Base-by-base conservation (phyloP, 1,140 invertebrate genomes). In the Physella acuta region DNA sequence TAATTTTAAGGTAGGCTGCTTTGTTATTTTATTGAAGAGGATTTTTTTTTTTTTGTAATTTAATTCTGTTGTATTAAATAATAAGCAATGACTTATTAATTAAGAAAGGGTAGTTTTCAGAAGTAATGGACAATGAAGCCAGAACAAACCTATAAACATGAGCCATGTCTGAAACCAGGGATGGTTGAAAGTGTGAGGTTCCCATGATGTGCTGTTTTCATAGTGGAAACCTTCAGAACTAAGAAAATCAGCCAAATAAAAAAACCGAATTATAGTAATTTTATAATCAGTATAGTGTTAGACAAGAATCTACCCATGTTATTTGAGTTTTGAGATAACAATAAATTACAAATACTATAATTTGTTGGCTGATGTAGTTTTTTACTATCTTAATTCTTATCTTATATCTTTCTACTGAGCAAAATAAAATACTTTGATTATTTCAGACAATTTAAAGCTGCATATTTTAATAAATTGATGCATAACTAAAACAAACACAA, bases 131-230 rank as follows among this genome's bases (percentile, higher is more conserved):
- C n/a, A n/a, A n/a, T n/a, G n/a, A n/a, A n/a, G n/a, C n/a, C n/a
- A n/a, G n/a, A n/a, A 70, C 68, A 69, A 71, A 80, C 81, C 81
- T 24, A 81, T 80, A 62, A 83, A 83, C 81, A 83, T 83, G 36
- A 83, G 81, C 64, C 78, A 76, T 44, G 81, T 83, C 61, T 83
- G 81, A 68, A 83, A 81, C 81, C 81, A 82, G 28, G 81, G 81
- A 64, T 83, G 80, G 49, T 81, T 72, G 75, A 83, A 83, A 20
- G 74, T 73, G 73, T 83, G 81, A n/a, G 68, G 58, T 36, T 61
- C 68, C n/a, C 59, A 58, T 44, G 75, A 75, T 31, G 75, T 78
- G 53, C 72, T 72, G 67, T 81, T 81, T 14, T 67, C 70, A 52
- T 75, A 74, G 59, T 73, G 71, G 39, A 74, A 79, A 11, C 79